A percentile compares a stretch with the other conserved stretches of the same genome.
phyloP scores from a whole-genome alignment of 2,113 vertebrate genomes.

The Corythoichthys intestinalis region DNA sequence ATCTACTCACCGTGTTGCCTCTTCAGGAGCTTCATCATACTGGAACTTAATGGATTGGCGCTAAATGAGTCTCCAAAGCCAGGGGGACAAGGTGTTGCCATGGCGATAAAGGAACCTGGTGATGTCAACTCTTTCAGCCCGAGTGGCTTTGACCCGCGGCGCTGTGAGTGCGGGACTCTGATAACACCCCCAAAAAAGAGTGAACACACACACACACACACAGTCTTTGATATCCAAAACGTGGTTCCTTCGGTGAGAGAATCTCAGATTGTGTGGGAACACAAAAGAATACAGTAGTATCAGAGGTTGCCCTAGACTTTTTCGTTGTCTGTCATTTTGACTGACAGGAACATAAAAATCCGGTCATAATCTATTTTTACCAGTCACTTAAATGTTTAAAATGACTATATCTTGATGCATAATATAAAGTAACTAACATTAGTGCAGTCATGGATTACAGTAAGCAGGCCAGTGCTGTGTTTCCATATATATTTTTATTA shows the following conservation, averaged over 20 bases:
- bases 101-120: constrained; percentile 40
- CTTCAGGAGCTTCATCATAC: constrained; percentile 8
- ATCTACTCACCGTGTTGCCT: constrained; percentile 21
- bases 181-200: constrained; percentile 11
- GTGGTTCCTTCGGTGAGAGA: background rate
- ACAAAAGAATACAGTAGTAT: too few relatives aligned
- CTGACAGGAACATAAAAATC: too few relatives aligned
- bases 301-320: too few relatives aligned
- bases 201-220: background rate
- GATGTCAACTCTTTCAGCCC: constrained; percentile 21
- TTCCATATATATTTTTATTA: too few relatives aligned
- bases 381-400: too few relatives aligned
- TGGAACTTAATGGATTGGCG: constrained; percentile 1
- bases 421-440: too few relatives aligned
- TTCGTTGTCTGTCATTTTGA: too few relatives aligned
- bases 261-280: too few relatives aligned
- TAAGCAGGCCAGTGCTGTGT: too few relatives aligned
- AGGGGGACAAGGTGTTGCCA: constrained; percentile 32
- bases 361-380: too few relatives aligned
- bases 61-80: constrained; percentile 15
- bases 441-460: too few relatives aligned
- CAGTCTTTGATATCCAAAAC: background rate
- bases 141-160: constrained; percentile 28
- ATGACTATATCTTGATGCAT: too few relatives aligned
- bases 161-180: constrained; percentile 15